Base-by-base conservation (phyloP, 2,797 vertebrate species). In the Squalus acanthias region DNA sequence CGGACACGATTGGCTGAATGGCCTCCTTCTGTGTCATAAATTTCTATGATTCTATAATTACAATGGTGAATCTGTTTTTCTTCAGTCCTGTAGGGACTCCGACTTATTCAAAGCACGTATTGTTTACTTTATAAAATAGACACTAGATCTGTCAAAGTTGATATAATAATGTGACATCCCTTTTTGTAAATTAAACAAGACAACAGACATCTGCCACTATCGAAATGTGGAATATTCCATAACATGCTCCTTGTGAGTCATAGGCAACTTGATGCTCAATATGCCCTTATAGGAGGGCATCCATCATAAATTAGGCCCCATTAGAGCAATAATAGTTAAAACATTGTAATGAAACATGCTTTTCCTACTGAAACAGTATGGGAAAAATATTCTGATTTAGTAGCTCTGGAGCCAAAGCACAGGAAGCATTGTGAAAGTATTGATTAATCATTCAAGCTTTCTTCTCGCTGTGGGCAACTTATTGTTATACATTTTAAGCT, bases 121-220 rank as follows among this genome's bases (percentile, higher is more conserved):
- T 93, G 91, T 93, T 91, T 63, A 60, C 57, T 91, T 63, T 69
- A 39, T 67, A 13, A 93, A 69, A 69, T 46, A 69, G 91, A 69
- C 63, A 67, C n/a, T 93, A 29, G 17, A 93, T 93, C 65, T 93
- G 91, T 69, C 91, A 10, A 69, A 69, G 65, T 93, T 92, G 89
- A 92, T 92, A 13, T 8, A 92, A 1, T 65, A 92, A 65, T 65
- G 39, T 69, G 65, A 93, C 91, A 93, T 46, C 63, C 65, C 91
- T 46, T 93, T 93, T 33, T 69, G 39, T 93, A 93, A 93, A 93
- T 93, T 93, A 93, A 82, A 93, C 15, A 57, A 24, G 91, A 65
- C 67, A 93, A 92, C 39, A 93, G 89, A 22, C 89, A 92, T 6
- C 89, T 92, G 65, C 91, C n/a, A 93, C 63, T 69, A 39, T 33